Evolutionary conservation across 2,113 vertebrate species (phyloP).

Genomic region (Pao palembangensis): DNA sequence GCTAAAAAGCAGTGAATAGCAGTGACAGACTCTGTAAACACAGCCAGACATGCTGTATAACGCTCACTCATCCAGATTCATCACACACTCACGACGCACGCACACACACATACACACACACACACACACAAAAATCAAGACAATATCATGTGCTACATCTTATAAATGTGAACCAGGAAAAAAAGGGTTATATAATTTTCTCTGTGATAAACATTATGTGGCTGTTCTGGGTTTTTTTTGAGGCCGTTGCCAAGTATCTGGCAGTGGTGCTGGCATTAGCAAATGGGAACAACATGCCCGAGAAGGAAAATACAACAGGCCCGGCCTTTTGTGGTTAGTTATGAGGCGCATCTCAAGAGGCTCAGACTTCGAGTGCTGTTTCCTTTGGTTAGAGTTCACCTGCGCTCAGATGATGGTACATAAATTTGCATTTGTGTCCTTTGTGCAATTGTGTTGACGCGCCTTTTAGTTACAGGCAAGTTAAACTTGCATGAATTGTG

Average conservation of each 20-base stretch:
- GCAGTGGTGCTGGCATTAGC: constrained; percentile 52
- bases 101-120: constrained; percentile 14
- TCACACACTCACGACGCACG: constrained; percentile 36
- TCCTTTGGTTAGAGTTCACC: constrained; percentile 51
- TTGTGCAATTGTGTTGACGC: not conserved
- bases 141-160: constrained; percentile 72
- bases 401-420: constrained; percentile 30
- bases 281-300: constrained; percentile 60
- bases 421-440: constrained; percentile 20
- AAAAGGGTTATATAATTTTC: constrained; percentile 59
- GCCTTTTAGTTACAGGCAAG: too few species aligned
- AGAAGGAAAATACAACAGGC: constrained; percentile 43
- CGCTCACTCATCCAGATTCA: constrained; percentile 57
- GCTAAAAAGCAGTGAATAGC: constrained; percentile 80
- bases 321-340: constrained; percentile 13
- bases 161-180: constrained; percentile 50
- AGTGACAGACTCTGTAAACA: constrained; percentile 84
- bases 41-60: constrained; percentile 65
- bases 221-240: constrained; percentile 70
- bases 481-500: constrained; percentile 1
- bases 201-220: constrained; percentile 70
- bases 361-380: constrained; percentile 52
- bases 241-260: constrained; percentile 62
- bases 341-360: constrained; percentile 36
- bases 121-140: constrained; percentile 48